Conservation (phyloP, 2,113 vertebrate species). For the Polypterus senegalus region DNA sequence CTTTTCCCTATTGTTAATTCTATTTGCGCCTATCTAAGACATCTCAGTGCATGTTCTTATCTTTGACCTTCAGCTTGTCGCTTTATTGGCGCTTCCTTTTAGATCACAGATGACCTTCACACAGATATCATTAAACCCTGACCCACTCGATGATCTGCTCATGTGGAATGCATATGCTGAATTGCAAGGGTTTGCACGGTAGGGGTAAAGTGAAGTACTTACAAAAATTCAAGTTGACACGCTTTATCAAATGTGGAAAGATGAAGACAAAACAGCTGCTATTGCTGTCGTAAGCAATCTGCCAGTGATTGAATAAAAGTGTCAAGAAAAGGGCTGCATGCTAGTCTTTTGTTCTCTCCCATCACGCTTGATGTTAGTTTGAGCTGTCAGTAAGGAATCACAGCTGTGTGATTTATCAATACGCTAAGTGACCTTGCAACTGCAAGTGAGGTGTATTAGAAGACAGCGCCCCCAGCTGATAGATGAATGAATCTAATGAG, state of each 20-base stretch:
- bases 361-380: conserved; percentile 99
- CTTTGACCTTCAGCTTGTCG: conserved; percentile 88
- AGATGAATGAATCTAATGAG: neutral
- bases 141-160: conserved; percentile 87
- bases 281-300: conserved; percentile 99
- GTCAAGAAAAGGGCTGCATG: conserved; percentile 99
- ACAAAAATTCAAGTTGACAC: conserved; percentile 99
- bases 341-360: conserved; percentile 99
- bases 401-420: conserved; percentile 99
- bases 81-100: conserved; percentile 67
- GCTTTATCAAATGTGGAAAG: conserved; percentile 99
- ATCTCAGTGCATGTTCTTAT: conserved; percentile 72
- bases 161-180: conserved; percentile 90
- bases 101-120: conserved; percentile 88
- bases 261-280: conserved; percentile 99
- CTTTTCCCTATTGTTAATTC: conserved; percentile 72
- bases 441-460: conserved; percentile 40
- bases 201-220: conserved; percentile 99
- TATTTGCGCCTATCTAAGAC: conserved; percentile 64
- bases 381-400: conserved; percentile 99
- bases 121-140: conserved; percentile 87
- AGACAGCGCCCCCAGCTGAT: conserved; percentile 62
- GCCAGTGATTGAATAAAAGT: conserved; percentile 99
- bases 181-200: conserved; percentile 76
- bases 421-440: conserved; percentile 94